A percentile compares a stretch with the other conserved stretches of the same genome.
Evolutionary conservation across 2,113 vertebrate genomes (phyloP).

Genomic region (Sylvia atricapilla): DNA sequence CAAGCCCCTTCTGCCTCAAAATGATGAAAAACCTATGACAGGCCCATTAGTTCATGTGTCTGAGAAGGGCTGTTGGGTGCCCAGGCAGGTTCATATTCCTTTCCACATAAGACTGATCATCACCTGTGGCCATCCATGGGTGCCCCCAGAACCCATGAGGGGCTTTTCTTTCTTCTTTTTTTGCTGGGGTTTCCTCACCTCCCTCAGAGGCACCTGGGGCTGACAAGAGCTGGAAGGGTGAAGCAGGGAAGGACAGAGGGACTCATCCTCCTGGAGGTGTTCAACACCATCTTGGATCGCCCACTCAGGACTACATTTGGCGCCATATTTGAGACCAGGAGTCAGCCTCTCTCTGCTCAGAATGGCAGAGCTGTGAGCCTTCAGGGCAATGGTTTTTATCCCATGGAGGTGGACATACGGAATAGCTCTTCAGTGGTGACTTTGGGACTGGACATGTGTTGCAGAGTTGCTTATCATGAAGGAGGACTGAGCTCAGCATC

Average conservation of each 20-base stretch:
- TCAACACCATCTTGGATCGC: neutral
- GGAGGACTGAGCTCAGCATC: neutral
- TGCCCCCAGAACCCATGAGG: neutral
- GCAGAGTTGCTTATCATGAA: neutral
- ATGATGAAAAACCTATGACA: neutral
- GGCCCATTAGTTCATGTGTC: neutral
- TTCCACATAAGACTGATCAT: neutral
- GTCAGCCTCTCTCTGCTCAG: neutral
- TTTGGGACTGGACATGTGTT: neutral
- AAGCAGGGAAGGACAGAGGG: neutral
- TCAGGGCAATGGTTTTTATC: fast-evolving
- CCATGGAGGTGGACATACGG: neutral
- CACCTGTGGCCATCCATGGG: neutral
- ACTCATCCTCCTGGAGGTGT: neutral
- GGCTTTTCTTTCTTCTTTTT: neutral
- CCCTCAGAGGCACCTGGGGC: neutral
- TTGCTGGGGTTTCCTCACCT: neutral
- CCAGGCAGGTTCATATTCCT: neutral
- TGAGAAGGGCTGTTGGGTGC: neutral
- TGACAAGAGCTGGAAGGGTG: neutral
- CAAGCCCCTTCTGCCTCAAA: neutral
- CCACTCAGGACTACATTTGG: neutral
- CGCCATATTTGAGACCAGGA: neutral
- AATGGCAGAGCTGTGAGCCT: neutral
- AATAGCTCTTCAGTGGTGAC: neutral